Base-by-base conservation (phyloP, 2,797 vertebrate species). In the Melopsittacus undulatus region DNA sequence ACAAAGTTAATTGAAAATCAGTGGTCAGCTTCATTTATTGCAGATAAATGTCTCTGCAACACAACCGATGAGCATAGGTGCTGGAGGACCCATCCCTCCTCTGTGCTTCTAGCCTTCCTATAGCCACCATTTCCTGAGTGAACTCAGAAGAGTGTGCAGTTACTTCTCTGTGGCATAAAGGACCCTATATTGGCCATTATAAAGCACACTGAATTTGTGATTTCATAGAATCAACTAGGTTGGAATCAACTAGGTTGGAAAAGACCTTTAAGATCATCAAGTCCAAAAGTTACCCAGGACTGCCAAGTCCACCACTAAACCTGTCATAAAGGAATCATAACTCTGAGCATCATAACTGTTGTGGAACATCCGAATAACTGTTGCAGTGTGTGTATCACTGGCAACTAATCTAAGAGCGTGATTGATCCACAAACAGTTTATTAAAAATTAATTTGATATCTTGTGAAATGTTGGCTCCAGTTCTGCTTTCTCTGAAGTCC, bases 361-460 rank as follows among this genome's bases (percentile, higher is more conserved):
- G 21, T 73, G 24, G 22, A 70, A 51, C 32, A 70, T 27, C 29
- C 21, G 12, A 94, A 66, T 81, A 54, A n/a, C 30, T 82, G 27
- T 20, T 85, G 48, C 27, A 82, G 62, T 66, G 22, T 3, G 13
- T 83, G 13, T 12, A 72, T 75, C 54, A 75, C 48, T 72, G 42
- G 32, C 22, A 75, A 80, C 56, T 54, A 92, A 83, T 40, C 34
- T 32, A 26, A 79, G 45, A 46, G 40, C 46, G 21, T 38, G 77
- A 90, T 45, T 94, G 86, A 89, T 68, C 61, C 75, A 48, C 63
- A 87, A 90, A 17, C 13, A 56, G 23, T 70, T 82, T 52, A 79
- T 96, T 90, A 96, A 95, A 97, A 93, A 92, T 92, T 69, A 80
- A 95, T 90, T 83, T 52, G 34, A 54, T 77, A 27, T 30, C 67